Percentiles rank a stretch among this genome's conserved stretches.
Evolutionary conservation across 2,888 invertebrate species (phyloP).

Genomic region (Chaitophorus viminalis): DNA sequence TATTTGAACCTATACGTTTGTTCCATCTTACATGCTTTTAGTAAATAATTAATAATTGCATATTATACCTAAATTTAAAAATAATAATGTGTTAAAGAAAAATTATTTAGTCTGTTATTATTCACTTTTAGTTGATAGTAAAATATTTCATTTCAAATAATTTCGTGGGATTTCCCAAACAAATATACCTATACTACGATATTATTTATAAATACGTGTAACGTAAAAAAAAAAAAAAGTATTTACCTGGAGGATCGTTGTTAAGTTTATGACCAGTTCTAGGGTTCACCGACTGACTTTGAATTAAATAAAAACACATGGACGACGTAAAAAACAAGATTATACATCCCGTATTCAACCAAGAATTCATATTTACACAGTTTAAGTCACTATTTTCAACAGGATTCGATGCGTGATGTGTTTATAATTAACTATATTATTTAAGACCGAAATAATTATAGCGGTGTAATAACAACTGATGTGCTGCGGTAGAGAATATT

Average conservation of each 20-base stretch:
- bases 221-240: neutral
- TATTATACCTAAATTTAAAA: too few species aligned
- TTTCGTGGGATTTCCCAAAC: neutral
- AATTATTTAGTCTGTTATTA: too few species aligned
- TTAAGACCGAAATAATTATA: neutral
- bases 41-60: too few species aligned
- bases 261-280: constrained; percentile 46
- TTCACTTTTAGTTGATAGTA: neutral
- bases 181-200: neutral
- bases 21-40: too few species aligned
- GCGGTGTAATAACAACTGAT: neutral
- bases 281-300: constrained; percentile 21
- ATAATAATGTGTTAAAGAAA: too few species aligned
- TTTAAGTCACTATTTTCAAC: neutral
- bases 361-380: constrained; percentile 39
- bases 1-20: too few species aligned
- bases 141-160: neutral
- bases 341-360: constrained; percentile 3
- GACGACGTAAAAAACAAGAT: constrained; percentile 14
- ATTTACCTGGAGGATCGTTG: constrained; percentile 53
- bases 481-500: neutral
- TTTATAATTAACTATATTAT: neutral
- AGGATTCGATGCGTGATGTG: neutral
- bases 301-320: constrained; percentile 17
- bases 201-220: neutral